Conservation (phyloP, 2,888 invertebrate species). For the Hypena proboscidalis region DNA sequence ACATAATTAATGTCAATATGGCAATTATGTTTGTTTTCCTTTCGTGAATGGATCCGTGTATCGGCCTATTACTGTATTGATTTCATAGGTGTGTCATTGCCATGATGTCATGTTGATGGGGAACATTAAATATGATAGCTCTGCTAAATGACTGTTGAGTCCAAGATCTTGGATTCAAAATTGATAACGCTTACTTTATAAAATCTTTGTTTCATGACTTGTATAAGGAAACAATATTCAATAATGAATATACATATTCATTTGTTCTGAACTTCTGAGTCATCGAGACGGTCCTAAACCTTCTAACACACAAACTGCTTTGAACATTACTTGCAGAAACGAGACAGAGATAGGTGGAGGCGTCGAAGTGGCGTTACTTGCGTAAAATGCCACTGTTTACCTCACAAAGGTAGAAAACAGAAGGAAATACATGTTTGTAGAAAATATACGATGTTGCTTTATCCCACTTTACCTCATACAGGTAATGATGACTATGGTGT, state of each 20-base stretch:
- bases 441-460: constrained; percentile 6
- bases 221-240: too few relatives aligned
- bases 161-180: too few relatives aligned
- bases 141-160: too few relatives aligned
- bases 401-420: constrained; percentile 11
- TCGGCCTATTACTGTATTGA: constrained; percentile 1
- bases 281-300: constrained; percentile 14
- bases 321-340: constrained; percentile 3
- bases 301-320: neutral
- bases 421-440: constrained; percentile 3
- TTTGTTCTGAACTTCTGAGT: constrained; percentile 22
- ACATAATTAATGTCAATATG: constrained; percentile 27
- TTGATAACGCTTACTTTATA: too few relatives aligned
- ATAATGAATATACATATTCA: constrained; percentile 1
- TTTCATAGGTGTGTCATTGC: constrained; percentile 11
- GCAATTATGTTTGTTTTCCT: constrained; percentile 8
- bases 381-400: constrained; percentile 10
- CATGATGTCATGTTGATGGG: constrained; percentile 27
- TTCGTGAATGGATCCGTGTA: constrained; percentile 4
- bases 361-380: constrained; percentile 9
- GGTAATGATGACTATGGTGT: constrained; percentile 5
- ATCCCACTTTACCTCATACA: neutral
- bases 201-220: too few relatives aligned
- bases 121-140: too few relatives aligned
- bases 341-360: constrained; percentile 17